Evolutionary conservation across 2,888 invertebrate species (phyloP).

Genomic region (Pterostichus madidus): DNA sequence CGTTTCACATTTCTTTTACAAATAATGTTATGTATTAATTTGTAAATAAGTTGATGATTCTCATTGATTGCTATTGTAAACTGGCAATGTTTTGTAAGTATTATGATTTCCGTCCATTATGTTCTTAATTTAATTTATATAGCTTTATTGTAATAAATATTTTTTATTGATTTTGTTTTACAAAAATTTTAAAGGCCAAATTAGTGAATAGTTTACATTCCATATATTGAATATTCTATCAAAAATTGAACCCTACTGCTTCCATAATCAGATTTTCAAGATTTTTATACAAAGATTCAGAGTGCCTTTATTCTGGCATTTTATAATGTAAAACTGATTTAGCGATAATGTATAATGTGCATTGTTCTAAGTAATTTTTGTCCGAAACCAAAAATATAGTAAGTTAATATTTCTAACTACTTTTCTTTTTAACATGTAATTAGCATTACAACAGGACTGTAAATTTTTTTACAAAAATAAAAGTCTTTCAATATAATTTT

Average conservation of each 20-base stretch:
- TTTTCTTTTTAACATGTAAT: constrained; percentile 49
- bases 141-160: constrained; percentile 64
- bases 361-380: constrained; percentile 38
- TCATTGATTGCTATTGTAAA: constrained; percentile 34
- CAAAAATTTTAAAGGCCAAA: constrained; percentile 56
- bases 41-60: constrained; percentile 51
- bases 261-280: constrained; percentile 58
- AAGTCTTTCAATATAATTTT: constrained; percentile 52
- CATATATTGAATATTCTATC: constrained; percentile 51
- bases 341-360: constrained; percentile 27
- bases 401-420: constrained; percentile 46
- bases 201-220: constrained; percentile 61
- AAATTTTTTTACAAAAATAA: constrained; percentile 52
- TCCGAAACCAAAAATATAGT: constrained; percentile 55
- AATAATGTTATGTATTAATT: constrained; percentile 19
- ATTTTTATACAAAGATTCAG: constrained; percentile 60
- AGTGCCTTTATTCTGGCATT: constrained; percentile 62
- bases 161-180: constrained; percentile 63
- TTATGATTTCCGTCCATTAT: constrained; percentile 72
- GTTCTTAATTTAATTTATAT: constrained; percentile 68
- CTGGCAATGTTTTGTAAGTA: constrained; percentile 64
- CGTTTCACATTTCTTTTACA: constrained; percentile 33
- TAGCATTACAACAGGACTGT: constrained; percentile 45
- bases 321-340: constrained; percentile 42
- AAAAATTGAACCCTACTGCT: constrained; percentile 53